Evolutionary conservation across 2,888 invertebrate genomes (phyloP).

Genomic region (Ecliptopera silaceata): DNA sequence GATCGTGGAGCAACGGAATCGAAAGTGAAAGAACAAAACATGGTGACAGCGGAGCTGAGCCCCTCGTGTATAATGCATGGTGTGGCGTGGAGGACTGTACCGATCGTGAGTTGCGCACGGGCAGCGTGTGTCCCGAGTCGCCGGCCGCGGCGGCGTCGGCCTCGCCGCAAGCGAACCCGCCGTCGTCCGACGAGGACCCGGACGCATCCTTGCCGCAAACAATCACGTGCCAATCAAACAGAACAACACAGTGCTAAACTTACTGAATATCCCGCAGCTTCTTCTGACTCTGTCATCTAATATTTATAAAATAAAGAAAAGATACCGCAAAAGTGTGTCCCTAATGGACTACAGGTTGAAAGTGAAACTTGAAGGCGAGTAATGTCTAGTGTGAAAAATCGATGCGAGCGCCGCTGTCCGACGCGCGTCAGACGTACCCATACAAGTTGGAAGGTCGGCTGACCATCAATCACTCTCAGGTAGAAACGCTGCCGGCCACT

Average conservation of each 20-base stretch:
- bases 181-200: slow-evolving; percentile 81
- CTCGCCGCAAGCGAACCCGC: slow-evolving; percentile 75
- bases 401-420: slow-evolving; percentile 65
- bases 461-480: slow-evolving; percentile 62
- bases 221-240: slow-evolving; percentile 65
- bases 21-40: slow-evolving; percentile 54
- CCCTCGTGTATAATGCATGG: slow-evolving; percentile 52
- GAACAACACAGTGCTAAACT: slow-evolving; percentile 55
- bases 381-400: slow-evolving; percentile 66
- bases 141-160: slow-evolving; percentile 61
- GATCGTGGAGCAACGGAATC: slow-evolving; percentile 70
- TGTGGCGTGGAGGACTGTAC: slow-evolving; percentile 62
- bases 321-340: slow-evolving; percentile 50
- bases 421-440: slow-evolving; percentile 57
- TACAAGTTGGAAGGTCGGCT: slow-evolving; percentile 63
- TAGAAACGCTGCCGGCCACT: slow-evolving; percentile 41
- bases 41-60: slow-evolving; percentile 38
- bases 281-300: slow-evolving; percentile 41
- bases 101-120: slow-evolving; percentile 81
- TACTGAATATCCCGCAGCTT: slow-evolving; percentile 49
- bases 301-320: slow-evolving; percentile 35
- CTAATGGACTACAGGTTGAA: slow-evolving; percentile 61
- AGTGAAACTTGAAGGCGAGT: slow-evolving; percentile 67
- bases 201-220: slow-evolving; percentile 76
- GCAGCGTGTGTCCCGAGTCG: slow-evolving; percentile 79